Evolutionary conservation across 2,888 invertebrate genomes (phyloP).

Genomic region (Pristionchus mayeri): DNA sequence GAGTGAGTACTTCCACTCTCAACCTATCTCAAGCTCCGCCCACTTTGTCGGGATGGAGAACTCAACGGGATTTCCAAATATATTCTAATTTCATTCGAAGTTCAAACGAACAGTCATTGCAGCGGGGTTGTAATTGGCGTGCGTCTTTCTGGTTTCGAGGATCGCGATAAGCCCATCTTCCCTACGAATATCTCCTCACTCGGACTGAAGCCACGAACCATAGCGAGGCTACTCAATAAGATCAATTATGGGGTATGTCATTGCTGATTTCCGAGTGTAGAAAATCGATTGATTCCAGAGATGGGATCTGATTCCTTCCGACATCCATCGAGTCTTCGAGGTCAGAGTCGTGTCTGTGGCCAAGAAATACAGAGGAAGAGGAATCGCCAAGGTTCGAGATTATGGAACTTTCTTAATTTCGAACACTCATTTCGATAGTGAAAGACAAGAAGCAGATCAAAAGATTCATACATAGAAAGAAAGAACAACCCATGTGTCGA

Average conservation of each 20-base stretch:
- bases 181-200: background rate
- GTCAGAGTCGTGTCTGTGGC: background rate
- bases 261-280: too few species aligned
- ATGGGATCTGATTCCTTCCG: background rate
- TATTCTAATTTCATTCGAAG: too few species aligned
- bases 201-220: background rate
- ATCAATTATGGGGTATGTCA: background rate
- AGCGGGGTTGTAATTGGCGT: background rate
- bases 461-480: too few species aligned
- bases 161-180: background rate
- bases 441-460: too few species aligned
- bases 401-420: too few species aligned
- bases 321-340: background rate
- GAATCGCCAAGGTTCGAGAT: background rate
- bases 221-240: background rate
- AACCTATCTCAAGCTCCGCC: background rate
- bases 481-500: background rate
- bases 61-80: too few species aligned
- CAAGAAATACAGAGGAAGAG: background rate
- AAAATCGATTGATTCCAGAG: background rate
- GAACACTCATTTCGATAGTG: too few species aligned
- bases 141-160: background rate
- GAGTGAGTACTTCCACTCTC: background rate
- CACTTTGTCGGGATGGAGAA: too few species aligned
- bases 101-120: background rate